Base-by-base conservation (phyloP, 2,888 invertebrate genomes). In the Keiferia lycopersicella region DNA sequence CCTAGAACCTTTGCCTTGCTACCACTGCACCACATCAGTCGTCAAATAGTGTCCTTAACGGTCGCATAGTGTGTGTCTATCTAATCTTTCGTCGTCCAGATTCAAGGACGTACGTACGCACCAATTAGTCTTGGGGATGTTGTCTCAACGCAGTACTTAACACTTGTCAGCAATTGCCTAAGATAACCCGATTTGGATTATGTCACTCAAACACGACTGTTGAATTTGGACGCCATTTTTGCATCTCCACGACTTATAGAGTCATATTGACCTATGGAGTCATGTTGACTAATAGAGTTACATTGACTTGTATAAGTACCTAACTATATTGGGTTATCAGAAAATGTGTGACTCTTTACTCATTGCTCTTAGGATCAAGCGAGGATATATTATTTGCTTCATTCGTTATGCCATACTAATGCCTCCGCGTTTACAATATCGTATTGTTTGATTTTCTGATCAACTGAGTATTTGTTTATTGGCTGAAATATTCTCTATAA, bases 141-240 rank as follows among this genome's bases (percentile, higher is more conserved):
- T 81, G 72, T 70, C 72, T 74, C 70, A 68, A 69, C 12, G 7
- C 18, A n/a, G 26, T 53, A 53, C 53, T 30, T 26, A 48, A 50
- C 26, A 41, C 41, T 20, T n/a, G 39, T 30, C 30, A 48, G 26
- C 26, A 41, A 22, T 20, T n/a, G 39, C 50, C 70, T 65, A 77
- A 76, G 79, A 81, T 83, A 84, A 82, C 77, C 78, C 69, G 73
- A 85, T 87, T 87, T 86, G 83, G 75, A 76, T 86, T 86, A 84
- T 84, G 80, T 85, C 83, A 84, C 77, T 72, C 76, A 80, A 81
- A 83, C 74, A 81, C 69, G 68, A 71, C 73, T 77, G 79, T 84
- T 82, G 78, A 68, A 75, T 71, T 73, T 72, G 75, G 71, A 56
- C 56, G 30, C 51, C 50, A 12, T 50, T n/a, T 4, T n/a, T n/a